Base-by-base conservation (phyloP, 2,797 vertebrate species). In the Darevskia nairensis region DNA sequence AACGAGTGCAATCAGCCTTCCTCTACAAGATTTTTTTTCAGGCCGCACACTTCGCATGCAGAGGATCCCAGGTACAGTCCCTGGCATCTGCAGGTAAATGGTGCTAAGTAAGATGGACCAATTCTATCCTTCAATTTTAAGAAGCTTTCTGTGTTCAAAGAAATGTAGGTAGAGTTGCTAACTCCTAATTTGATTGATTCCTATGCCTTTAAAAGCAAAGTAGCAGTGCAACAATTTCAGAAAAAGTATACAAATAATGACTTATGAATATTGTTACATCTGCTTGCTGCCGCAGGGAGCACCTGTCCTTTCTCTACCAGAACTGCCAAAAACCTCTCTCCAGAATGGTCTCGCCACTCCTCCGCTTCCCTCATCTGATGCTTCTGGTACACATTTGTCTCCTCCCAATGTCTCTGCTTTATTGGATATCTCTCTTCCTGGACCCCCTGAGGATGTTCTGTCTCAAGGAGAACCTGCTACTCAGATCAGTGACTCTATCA, bases 401-500 rank as follows among this genome's bases (percentile, higher is more conserved):
- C 99, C 99, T 0, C 99, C 99, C 84, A 99, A 99, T 2, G 98
- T 99, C 29, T 98, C 98, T 46, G 98, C 99, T 3, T 97, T 99
- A 75, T 95, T 99, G 92, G 99, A 99, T 95, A 99, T 99, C 93
- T 99, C 99, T 55, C 97, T 99, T 3, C 99, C 99, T 0, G 99
- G 99, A 3, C 98, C 98, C 3, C 99, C 99, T 1, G 99, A 99
- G 88, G 99, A 99, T 81, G 97, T 98, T n/a, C 97, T 99, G 11
- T 97, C 98, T 2, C 97, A 98, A 7, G 99, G 98, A 80, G 99
- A 98, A 82, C 95, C 98, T 35, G 98, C 98, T 80, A 98, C 98
- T 3, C 99, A 99, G 88, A 99, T 99, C 96, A 99, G 99, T 0
- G 99, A 99, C 96, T 99, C 99, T 71, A 99, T 99, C 95, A 99